Conservation (phyloP, 23 tunicate genomes). For the Clavelina lepadiformis region DNA sequence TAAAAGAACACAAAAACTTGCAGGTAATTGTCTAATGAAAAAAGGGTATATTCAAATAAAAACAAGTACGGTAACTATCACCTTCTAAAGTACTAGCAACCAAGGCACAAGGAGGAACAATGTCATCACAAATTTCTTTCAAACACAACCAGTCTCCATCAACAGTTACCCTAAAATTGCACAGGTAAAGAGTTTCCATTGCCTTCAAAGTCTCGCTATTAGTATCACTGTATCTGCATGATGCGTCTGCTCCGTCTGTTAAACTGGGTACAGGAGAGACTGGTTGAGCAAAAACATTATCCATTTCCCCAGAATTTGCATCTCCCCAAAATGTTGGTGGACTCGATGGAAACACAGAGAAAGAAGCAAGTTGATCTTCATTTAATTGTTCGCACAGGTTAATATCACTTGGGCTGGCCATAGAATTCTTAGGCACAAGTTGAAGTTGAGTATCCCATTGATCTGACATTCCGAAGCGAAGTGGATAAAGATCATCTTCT, state of each 20-base stretch:
- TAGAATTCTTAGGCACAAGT: conserved; percentile 1
- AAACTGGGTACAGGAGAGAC: conserved; percentile 43
- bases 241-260: conserved; percentile 26
- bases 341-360: conserved; percentile 37
- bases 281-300: conserved; percentile 16
- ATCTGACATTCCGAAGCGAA: conserved; percentile 57
- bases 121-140: conserved; percentile 48
- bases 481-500: conserved; percentile 64
- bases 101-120: conserved; percentile 5
- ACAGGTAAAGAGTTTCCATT: conserved; percentile 70
- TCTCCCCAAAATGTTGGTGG: conserved; percentile 80
- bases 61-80: too few relatives aligned
- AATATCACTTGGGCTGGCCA: background rate
- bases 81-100: too few relatives aligned
- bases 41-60: too few relatives aligned
- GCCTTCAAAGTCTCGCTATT: conserved; percentile 80
- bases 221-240: conserved; percentile 55
- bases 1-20: too few relatives aligned
- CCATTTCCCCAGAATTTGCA: conserved; percentile 15
- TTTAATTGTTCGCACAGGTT: background rate
- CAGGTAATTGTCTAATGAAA: too few relatives aligned
- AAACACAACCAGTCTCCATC: conserved; percentile 85
- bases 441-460: conserved; percentile 38
- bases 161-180: conserved; percentile 63
- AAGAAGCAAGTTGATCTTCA: conserved; percentile 6